Evolutionary conservation across 2,113 vertebrate genomes (phyloP).

Genomic region (Saccopteryx leptura): DNA sequence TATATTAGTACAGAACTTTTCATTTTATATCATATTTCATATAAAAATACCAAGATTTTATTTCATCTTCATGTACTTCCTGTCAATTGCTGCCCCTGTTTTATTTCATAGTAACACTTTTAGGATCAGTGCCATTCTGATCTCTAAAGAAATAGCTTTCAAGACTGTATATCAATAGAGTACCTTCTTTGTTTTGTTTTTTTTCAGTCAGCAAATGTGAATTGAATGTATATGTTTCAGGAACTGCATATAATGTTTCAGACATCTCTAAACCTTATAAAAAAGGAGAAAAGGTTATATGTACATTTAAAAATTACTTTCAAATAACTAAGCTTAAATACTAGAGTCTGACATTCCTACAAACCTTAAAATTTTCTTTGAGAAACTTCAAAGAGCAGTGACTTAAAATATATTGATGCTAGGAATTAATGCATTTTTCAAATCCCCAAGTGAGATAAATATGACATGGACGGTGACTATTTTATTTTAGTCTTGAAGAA

Average conservation of each 20-base stretch:
- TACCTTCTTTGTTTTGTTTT: constrained; percentile 32
- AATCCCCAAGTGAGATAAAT: background rate
- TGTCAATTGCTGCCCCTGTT: constrained; percentile 57
- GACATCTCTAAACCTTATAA: background rate
- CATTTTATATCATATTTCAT: constrained; percentile 64
- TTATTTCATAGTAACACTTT: constrained; percentile 76
- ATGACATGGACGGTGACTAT: background rate
- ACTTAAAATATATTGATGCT: background rate
- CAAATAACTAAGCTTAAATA: background rate
- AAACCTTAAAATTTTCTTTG: background rate
- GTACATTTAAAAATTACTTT: background rate
- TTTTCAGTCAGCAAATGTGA: constrained; percentile 42
- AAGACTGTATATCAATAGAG: background rate
- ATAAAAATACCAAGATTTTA: constrained; percentile 69
- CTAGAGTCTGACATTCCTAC: background rate
- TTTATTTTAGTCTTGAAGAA: background rate
- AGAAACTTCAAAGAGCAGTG: background rate
- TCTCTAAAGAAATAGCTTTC: constrained; percentile 50
- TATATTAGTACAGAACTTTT: constrained; percentile 61
- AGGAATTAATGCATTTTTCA: background rate
- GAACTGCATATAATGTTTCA: background rate
- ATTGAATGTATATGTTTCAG: constrained; percentile 24
- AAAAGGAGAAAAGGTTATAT: background rate
- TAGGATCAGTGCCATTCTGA: constrained; percentile 62
- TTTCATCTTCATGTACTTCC: constrained; percentile 66